Percentiles rank a stretch among this genome's conserved stretches.
Evolutionary conservation across 2,797 vertebrate genomes (phyloP).

Genomic region (Buceros bicornis): DNA sequence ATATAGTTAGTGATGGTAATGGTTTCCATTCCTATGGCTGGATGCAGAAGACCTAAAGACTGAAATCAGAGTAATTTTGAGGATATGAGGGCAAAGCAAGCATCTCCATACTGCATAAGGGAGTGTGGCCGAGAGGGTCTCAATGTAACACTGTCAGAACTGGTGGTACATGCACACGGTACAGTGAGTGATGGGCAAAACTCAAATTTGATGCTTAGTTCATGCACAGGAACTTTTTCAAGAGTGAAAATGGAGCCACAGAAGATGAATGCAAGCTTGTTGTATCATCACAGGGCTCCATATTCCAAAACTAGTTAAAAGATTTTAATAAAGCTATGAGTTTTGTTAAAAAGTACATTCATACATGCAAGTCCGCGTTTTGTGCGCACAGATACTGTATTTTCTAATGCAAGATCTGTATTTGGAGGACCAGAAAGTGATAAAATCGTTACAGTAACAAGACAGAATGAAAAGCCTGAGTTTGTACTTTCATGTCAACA

Average conservation of each 20-base stretch:
- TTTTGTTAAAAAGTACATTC: background rate
- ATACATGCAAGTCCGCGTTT: background rate
- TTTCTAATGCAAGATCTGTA: background rate
- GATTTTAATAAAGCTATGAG: background rate
- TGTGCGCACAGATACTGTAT: background rate
- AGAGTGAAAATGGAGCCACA: background rate
- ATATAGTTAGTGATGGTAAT: background rate
- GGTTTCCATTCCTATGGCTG: background rate
- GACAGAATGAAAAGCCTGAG: background rate
- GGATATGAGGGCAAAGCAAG: background rate
- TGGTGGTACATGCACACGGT: background rate
- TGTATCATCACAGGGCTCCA: background rate
- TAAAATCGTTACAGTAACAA: background rate
- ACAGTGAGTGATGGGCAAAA: background rate
- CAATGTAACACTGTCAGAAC: background rate
- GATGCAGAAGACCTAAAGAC: background rate
- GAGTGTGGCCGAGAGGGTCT: background rate
- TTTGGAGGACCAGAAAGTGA: background rate
- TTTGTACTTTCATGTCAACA: background rate
- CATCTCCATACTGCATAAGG: background rate
- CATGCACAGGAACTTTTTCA: background rate
- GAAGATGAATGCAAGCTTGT: background rate
- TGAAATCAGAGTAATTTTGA: background rate
- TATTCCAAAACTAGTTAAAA: background rate
- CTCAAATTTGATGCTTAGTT: background rate